Evolutionary conservation across 1,140 invertebrate species (phyloP).

Genomic region (Drosophila gunungcola): DNA sequence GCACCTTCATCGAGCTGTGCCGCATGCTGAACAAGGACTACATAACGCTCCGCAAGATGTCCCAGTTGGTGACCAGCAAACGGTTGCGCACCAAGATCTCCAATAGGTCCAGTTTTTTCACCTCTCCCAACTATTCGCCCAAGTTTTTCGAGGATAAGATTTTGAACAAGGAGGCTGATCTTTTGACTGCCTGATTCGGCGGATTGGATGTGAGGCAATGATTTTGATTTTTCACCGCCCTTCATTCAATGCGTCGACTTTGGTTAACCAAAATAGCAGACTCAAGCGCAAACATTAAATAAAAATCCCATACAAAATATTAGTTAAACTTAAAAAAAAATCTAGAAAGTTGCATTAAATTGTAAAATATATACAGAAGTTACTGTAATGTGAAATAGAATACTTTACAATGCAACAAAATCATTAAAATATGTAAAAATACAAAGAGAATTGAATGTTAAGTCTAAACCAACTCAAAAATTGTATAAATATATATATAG

Average conservation of each 20-base stretch:
- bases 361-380: slow-evolving; percentile 1
- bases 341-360: slow-evolving; percentile 6
- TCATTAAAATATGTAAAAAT: slow-evolving; percentile 4
- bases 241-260: slow-evolving; percentile 6
- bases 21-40: slow-evolving; percentile 72
- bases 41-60: slow-evolving; percentile 65
- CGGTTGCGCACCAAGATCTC: slow-evolving; percentile 36
- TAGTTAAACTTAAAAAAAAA: neutral
- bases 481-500: no score
- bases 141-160: neutral
- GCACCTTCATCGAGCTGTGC: slow-evolving; percentile 72
- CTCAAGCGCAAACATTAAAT: neutral
- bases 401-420: slow-evolving; percentile 2
- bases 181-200: neutral
- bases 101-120: slow-evolving; percentile 28
- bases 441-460: neutral
- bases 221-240: neutral
- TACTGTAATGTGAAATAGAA: neutral
- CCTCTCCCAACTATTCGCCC: neutral
- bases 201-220: slow-evolving; percentile 7
- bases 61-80: slow-evolving; percentile 39
- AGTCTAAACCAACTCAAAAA: no score
- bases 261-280: neutral
- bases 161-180: neutral
- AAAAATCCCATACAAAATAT: no score